Conservation (phyloP, 2,113 vertebrate species). For the Monopterus albus region DNA sequence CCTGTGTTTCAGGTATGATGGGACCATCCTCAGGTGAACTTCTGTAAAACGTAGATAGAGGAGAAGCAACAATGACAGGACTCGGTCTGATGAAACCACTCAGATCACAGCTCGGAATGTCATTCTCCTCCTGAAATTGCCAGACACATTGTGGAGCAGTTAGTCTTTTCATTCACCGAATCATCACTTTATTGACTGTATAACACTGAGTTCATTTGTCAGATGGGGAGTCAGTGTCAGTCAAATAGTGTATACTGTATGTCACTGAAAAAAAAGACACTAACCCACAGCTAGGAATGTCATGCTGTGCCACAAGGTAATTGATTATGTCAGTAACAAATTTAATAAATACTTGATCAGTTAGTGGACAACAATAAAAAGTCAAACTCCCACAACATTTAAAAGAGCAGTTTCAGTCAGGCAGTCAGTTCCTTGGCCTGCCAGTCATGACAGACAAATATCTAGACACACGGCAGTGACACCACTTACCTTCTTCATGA, state of each 20-base stretch:
- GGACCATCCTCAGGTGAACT: slow-evolving; percentile 92
- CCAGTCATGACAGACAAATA: not conserved
- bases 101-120: slow-evolving; percentile 97
- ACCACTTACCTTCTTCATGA: slow-evolving; percentile 90
- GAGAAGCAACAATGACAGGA: slow-evolving; percentile 93
- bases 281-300: not conserved
- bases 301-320: not conserved
- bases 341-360: not conserved
- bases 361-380: not conserved
- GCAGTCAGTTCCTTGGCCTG: not conserved
- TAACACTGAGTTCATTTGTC: not conserved
- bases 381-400: not conserved
- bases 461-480: not conserved
- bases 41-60: slow-evolving; percentile 93
- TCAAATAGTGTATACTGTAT: not conserved
- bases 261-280: not conserved
- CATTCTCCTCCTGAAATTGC: slow-evolving; percentile 89
- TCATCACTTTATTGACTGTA: not conserved
- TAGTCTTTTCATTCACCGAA: not conserved
- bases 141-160: not conserved
- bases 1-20: slow-evolving; percentile 97
- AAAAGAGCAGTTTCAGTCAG: not conserved
- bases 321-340: not conserved
- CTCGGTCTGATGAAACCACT: slow-evolving; percentile 94
- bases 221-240: not conserved